These are phyloP conservation scores for Drosophila prostipennis DNA, from an alignment of 2,888 invertebrate species.

Conservation along the genomic window DNA sequence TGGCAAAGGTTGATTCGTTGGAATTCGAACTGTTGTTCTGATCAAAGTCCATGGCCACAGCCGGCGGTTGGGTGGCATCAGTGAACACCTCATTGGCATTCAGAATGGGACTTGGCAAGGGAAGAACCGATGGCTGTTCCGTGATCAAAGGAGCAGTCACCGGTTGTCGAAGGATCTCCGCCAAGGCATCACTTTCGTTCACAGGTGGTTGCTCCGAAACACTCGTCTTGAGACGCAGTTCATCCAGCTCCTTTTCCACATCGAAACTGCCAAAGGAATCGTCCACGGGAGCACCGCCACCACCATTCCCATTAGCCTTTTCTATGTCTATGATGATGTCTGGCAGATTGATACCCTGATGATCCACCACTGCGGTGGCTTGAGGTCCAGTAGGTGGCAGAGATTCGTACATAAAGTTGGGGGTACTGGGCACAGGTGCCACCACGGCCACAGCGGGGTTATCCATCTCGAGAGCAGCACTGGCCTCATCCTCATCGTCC, in stretches of 20 bases:
- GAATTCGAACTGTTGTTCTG: slow-evolving; percentile 71
- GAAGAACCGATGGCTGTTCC: neutral
- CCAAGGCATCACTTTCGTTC: slow-evolving; percentile 37
- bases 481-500: slow-evolving; percentile 82
- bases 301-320: slow-evolving; percentile 72
- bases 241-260: slow-evolving; percentile 81
- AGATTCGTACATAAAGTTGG: slow-evolving; percentile 66
- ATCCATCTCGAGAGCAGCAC: slow-evolving; percentile 10
- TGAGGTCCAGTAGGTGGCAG: slow-evolving; percentile 67
- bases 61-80: neutral
- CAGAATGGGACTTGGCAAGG: slow-evolving; percentile 40
- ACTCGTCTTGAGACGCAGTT: slow-evolving; percentile 63
- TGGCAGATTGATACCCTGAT: slow-evolving; percentile 81
- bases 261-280: slow-evolving; percentile 77
- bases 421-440: slow-evolving; percentile 35
- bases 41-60: slow-evolving; percentile 67
- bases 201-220: slow-evolving; percentile 21
- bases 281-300: slow-evolving; percentile 36
- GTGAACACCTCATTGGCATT: slow-evolving; percentile 5
- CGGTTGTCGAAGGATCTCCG: slow-evolving; percentile 36
- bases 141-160: neutral
- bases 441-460: slow-evolving; percentile 51
- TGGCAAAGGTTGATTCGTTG: slow-evolving; percentile 79
- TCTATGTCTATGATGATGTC: slow-evolving; percentile 84
- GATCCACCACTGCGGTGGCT: slow-evolving; percentile 69